These are phyloP conservation scores for Lysiphlebus fabarum DNA, from an alignment of 1,140 invertebrate species.

Conservation along the genomic window DNA sequence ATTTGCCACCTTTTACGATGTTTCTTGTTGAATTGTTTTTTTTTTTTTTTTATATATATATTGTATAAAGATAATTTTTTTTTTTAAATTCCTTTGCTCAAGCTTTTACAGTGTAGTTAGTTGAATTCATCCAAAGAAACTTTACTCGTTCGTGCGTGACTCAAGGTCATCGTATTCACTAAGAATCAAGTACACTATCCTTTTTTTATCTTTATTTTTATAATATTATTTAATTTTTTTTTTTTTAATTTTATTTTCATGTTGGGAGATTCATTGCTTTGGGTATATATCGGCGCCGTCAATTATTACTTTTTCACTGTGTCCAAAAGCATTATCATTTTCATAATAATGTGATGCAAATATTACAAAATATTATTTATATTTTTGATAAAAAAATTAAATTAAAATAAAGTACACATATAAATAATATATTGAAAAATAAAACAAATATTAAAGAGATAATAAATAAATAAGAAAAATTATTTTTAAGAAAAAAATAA, in stretches of 20 bases:
- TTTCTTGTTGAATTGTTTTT: constrained; percentile 15
- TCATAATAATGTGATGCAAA: too few relatives aligned
- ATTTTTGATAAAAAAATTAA: too few relatives aligned
- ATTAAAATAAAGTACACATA: too few relatives aligned
- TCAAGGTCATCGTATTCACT: constrained; percentile 41
- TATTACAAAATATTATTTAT: too few relatives aligned
- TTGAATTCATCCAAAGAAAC: constrained; percentile 23
- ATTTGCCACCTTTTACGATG: constrained; percentile 16
- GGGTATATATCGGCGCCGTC: too few relatives aligned
- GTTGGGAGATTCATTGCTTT: too few relatives aligned
- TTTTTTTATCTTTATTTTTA: background rate
- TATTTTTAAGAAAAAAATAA: background rate
- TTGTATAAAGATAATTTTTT: constrained; percentile 12
- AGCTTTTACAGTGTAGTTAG: constrained; percentile 13
- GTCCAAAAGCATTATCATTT: too few relatives aligned
- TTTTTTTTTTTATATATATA: constrained; percentile 14
- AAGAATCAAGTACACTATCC: constrained; percentile 1
- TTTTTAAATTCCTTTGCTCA: constrained; percentile 23
- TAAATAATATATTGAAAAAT: too few relatives aligned
- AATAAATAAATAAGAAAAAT: background rate
- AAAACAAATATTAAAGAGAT: background rate
- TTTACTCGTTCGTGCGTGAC: constrained; percentile 39
- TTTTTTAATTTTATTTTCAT: background rate
- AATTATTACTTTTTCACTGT: too few relatives aligned
- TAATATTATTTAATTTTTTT: background rate